Conservation (phyloP, 2,797 vertebrate genomes). For the Rhadinocentrus ornatus region DNA sequence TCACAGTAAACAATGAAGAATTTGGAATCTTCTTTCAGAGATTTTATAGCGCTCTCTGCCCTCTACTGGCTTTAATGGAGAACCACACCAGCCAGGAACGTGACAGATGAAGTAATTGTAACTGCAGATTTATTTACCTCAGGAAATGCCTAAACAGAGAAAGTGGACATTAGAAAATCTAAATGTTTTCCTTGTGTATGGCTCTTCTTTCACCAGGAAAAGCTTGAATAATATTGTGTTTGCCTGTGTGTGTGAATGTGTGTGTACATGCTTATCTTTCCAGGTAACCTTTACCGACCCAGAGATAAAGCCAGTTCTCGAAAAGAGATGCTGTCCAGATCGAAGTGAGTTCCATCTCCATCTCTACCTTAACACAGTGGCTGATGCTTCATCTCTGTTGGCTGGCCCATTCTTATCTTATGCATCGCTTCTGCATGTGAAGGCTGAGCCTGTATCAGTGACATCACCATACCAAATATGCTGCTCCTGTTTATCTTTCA, state of each 20-base stretch:
- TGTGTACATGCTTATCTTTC: conserved; percentile 38
- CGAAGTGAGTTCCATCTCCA: conserved; percentile 83
- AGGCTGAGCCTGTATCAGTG: conserved; percentile 12
- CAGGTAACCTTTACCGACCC: conserved; percentile 90
- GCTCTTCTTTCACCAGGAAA: conserved; percentile 26
- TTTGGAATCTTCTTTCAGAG: conserved; percentile 3
- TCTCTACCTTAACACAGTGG: conserved; percentile 20
- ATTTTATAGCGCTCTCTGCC: conserved; percentile 62
- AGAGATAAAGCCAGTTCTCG: conserved; percentile 85
- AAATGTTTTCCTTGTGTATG: conserved; percentile 6
- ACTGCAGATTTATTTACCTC: not conserved
- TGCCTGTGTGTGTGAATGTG: conserved; percentile 13
- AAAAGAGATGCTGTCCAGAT: conserved; percentile 85
- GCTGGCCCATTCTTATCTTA: conserved; percentile 28
- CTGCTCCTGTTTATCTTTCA: conserved; percentile 25
- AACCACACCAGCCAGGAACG: conserved; percentile 12
- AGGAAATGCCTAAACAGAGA: not conserved
- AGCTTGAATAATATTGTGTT: conserved; percentile 16
- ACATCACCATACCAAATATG: conserved; percentile 34
- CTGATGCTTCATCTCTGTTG: conserved; percentile 16
- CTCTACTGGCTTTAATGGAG: conserved; percentile 59
- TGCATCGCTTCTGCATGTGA: conserved; percentile 16
- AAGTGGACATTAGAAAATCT: not conserved
- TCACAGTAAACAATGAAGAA: conserved; percentile 17
- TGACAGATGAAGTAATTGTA: not conserved